Evolutionary conservation across 2,797 vertebrate species (phyloP).

Genomic region (Hypotaenidia okinawae): DNA sequence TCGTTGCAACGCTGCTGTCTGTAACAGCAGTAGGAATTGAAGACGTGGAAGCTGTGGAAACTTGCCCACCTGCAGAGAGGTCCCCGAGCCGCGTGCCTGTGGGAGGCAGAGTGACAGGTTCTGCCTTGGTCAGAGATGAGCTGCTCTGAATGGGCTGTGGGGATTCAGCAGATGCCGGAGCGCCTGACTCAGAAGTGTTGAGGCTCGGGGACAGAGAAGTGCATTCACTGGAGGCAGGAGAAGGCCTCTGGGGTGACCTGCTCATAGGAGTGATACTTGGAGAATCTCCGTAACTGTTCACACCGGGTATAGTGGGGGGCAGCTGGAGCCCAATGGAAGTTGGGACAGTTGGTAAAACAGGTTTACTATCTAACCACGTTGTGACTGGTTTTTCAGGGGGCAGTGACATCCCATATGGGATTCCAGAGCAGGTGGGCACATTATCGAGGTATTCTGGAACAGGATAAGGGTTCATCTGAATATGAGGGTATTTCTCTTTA

Average conservation of each 20-base stretch:
- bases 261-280: constrained; percentile 91
- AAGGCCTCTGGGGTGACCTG: constrained; percentile 94
- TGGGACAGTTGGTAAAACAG: constrained; percentile 88
- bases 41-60: constrained; percentile 77
- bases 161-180: constrained; percentile 83
- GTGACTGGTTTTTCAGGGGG: constrained; percentile 98
- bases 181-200: constrained; percentile 81
- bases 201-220: constrained; percentile 94
- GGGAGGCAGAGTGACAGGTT: constrained; percentile 86
- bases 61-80: constrained; percentile 79
- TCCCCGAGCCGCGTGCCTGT: constrained; percentile 82
- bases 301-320: constrained; percentile 87
- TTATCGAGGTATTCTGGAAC: constrained; percentile 99
- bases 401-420: constrained; percentile 98
- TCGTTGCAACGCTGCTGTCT: constrained; percentile 77
- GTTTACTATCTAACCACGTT: constrained; percentile 98
- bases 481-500: constrained; percentile 99
- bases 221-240: constrained; percentile 94
- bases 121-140: constrained; percentile 84
- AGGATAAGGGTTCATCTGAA: constrained; percentile 99
- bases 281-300: constrained; percentile 89
- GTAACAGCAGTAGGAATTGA: constrained; percentile 74
- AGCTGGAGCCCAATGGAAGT: constrained; percentile 93
- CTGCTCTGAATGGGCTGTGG: constrained; percentile 79
- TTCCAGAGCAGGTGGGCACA: constrained; percentile 97